These are phyloP conservation scores for Microcebus lehilahytsara DNA, from an alignment of 2,113 vertebrate genomes.

Conservation along the genomic window DNA sequence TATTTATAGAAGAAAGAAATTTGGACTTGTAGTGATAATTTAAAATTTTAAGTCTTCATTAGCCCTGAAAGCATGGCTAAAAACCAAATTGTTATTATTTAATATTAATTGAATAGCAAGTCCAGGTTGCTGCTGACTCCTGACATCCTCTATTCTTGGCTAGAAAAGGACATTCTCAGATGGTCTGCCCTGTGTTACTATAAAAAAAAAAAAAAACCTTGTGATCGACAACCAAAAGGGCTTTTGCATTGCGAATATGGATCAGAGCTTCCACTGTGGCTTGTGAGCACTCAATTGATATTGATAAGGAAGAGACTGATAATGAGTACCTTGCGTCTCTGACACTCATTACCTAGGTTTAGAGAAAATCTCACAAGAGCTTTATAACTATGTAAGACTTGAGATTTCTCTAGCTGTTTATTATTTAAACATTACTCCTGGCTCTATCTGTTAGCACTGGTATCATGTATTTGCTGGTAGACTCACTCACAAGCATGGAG, in stretches of 20 bases:
- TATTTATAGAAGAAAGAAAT: constrained; percentile 14
- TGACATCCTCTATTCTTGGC: not conserved
- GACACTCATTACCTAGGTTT: not conserved
- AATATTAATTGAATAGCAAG: constrained; percentile 24
- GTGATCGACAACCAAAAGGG: not conserved
- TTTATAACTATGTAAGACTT: not conserved
- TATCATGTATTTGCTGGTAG: not conserved
- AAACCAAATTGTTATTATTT: constrained; percentile 39
- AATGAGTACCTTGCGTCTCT: not conserved
- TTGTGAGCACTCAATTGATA: not conserved
- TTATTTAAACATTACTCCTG: not conserved
- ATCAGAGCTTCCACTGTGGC: not conserved
- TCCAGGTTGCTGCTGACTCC: not conserved
- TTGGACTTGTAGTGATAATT: not conserved
- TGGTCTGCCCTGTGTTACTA: not conserved
- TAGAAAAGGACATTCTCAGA: not conserved
- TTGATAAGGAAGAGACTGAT: not conserved
- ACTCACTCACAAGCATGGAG: not conserved
- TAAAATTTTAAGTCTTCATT: constrained; percentile 6
- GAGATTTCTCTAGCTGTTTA: not conserved
- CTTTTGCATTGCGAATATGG: not conserved
- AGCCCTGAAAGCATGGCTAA: not conserved
- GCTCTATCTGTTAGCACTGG: not conserved
- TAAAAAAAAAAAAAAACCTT: constrained; percentile 14
- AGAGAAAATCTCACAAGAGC: not conserved